Conservation (phyloP, 2,113 vertebrate species). For the Petroica traversi region DNA sequence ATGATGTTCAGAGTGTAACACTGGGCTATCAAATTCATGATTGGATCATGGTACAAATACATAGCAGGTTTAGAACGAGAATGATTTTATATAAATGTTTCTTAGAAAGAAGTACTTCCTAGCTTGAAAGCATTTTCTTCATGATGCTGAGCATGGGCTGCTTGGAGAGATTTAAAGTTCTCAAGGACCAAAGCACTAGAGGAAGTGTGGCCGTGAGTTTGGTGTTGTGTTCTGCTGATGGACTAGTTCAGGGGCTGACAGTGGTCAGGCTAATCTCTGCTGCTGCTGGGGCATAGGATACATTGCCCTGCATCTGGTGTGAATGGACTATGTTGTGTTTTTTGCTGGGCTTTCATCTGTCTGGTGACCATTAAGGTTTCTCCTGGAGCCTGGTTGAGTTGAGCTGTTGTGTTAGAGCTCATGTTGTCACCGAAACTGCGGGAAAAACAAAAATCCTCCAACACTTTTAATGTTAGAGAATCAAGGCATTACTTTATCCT, state of each 20-base stretch:
- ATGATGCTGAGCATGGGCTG: neutral
- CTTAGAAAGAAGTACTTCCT: neutral
- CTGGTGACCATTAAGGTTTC: neutral
- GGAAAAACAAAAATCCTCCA: too few species aligned
- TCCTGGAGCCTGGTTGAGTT: neutral
- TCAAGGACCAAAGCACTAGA: neutral
- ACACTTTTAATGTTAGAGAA: too few species aligned
- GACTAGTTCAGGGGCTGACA: neutral
- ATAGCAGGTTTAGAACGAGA: neutral
- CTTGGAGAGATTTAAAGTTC: neutral
- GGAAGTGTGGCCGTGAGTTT: neutral
- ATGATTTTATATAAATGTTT: neutral
- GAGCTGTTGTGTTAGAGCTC: neutral
- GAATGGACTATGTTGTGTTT: neutral
- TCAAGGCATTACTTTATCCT: too few species aligned
- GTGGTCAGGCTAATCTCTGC: neutral
- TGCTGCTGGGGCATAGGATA: neutral
- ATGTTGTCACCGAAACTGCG: neutral
- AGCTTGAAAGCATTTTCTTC: neutral
- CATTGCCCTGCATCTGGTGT: neutral
- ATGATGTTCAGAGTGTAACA: neutral
- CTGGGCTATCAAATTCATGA: neutral
- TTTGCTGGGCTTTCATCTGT: neutral
- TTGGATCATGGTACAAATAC: neutral
- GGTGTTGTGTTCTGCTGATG: neutral